Evolutionary conservation across 2,113 vertebrate genomes (phyloP).

Genomic region (Spea bombifrons): DNA sequence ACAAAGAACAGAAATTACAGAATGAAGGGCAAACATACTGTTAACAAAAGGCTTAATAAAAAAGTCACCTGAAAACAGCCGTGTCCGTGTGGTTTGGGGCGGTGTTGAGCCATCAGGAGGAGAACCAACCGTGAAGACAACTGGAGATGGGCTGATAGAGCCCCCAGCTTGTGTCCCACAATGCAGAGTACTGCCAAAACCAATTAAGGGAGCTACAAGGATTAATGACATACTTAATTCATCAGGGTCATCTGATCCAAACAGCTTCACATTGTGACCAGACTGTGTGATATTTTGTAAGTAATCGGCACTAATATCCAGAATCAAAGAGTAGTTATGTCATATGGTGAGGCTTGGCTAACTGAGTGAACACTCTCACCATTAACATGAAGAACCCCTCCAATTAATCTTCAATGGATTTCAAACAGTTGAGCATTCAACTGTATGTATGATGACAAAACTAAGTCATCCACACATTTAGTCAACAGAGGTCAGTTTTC

Average conservation of each 20-base stretch:
- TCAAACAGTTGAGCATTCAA: no score
- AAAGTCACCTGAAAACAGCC: slow-evolving; percentile 75
- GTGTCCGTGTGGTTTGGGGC: slow-evolving; percentile 71
- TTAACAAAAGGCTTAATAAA: background rate
- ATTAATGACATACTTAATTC: slow-evolving; percentile 34
- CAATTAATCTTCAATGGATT: no score
- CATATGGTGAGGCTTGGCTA: no score
- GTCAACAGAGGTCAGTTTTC: no score
- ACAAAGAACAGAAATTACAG: background rate
- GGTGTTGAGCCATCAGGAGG: slow-evolving; percentile 75
- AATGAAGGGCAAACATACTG: background rate
- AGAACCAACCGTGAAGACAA: slow-evolving; percentile 82
- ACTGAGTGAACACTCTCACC: no score
- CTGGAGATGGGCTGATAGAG: slow-evolving; percentile 72
- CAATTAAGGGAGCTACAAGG: slow-evolving; percentile 77
- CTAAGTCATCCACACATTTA: no score
- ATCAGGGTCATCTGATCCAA: slow-evolving; percentile 43
- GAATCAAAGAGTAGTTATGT: no score
- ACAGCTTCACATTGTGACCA: slow-evolving; percentile 31
- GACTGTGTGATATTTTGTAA: no score
- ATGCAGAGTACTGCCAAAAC: slow-evolving; percentile 66
- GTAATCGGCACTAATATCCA: no score
- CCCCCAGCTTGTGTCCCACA: slow-evolving; percentile 61
- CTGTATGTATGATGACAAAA: no score
- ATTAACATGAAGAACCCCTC: no score